Evolutionary conservation across 2,113 vertebrate species (phyloP).

Genomic region (Oreocharis arfaki): DNA sequence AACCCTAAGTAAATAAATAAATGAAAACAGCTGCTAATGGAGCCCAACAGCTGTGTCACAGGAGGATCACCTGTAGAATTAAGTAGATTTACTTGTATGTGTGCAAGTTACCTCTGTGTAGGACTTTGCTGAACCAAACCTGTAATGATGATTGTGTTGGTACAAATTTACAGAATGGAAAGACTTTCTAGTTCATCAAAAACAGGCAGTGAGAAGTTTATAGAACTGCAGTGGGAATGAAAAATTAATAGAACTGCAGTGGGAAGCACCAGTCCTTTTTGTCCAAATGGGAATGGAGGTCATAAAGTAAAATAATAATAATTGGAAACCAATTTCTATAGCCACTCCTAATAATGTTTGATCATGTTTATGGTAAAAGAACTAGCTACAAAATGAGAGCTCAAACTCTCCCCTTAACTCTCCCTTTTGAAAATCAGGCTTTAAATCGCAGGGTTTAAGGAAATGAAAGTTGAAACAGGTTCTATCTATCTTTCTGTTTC

Average conservation of each 20-base stretch:
- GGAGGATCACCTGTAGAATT: background rate
- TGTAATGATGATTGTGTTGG: background rate
- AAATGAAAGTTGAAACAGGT: background rate
- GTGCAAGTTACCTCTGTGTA: background rate
- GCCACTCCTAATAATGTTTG: background rate
- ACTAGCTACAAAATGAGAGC: background rate
- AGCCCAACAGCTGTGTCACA: background rate
- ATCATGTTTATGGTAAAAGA: background rate
- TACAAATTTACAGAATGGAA: background rate
- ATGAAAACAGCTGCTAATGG: background rate
- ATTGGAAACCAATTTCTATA: background rate
- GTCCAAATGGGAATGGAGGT: background rate
- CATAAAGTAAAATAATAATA: background rate
- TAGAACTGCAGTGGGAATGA: background rate
- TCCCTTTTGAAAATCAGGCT: background rate
- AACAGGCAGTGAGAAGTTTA: background rate
- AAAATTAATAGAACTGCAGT: background rate
- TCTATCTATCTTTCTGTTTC: background rate
- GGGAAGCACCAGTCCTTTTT: background rate
- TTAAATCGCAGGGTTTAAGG: background rate
- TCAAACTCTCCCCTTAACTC: background rate
- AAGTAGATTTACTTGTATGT: background rate
- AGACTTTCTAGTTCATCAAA: background rate
- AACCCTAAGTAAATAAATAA: background rate
- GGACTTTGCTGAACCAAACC: background rate